Conservation (phyloP, 2,888 invertebrate species). For the Diplolepis rosae region DNA sequence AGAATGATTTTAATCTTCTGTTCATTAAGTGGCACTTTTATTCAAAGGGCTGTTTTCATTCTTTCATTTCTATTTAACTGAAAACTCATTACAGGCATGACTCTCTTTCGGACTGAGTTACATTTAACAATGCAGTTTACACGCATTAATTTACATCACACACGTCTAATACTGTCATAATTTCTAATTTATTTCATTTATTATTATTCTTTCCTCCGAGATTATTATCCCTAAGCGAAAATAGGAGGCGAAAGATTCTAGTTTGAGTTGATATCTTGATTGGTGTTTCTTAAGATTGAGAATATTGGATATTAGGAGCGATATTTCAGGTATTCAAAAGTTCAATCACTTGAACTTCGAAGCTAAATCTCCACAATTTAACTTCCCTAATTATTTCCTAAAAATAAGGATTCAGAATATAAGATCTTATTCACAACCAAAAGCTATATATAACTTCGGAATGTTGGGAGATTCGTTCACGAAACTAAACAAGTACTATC, state of each 20-base stretch:
- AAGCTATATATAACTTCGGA: background rate
- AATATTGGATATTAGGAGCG: background rate
- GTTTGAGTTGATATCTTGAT: background rate
- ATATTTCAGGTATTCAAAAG: too few species aligned
- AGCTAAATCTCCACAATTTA: background rate
- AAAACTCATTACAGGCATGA: background rate
- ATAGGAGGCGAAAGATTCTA: background rate
- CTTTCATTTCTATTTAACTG: background rate
- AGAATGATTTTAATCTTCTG: background rate
- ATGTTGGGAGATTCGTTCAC: background rate
- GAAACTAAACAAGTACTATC: conserved; percentile 13
- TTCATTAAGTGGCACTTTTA: conserved; percentile 13
- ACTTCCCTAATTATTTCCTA: background rate
- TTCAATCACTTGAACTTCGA: too few species aligned
- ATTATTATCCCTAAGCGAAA: background rate
- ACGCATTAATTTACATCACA: background rate
- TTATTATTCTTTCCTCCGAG: background rate
- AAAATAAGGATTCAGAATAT: background rate
- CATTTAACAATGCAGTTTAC: background rate
- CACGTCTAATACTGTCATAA: background rate
- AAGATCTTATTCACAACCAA: background rate
- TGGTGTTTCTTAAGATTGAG: background rate
- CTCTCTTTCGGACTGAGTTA: background rate
- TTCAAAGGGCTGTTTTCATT: background rate
- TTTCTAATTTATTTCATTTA: background rate